These are phyloP conservation scores for Sarcoramphus papa DNA, from an alignment of 2,797 vertebrate genomes.

Conservation along the genomic window DNA sequence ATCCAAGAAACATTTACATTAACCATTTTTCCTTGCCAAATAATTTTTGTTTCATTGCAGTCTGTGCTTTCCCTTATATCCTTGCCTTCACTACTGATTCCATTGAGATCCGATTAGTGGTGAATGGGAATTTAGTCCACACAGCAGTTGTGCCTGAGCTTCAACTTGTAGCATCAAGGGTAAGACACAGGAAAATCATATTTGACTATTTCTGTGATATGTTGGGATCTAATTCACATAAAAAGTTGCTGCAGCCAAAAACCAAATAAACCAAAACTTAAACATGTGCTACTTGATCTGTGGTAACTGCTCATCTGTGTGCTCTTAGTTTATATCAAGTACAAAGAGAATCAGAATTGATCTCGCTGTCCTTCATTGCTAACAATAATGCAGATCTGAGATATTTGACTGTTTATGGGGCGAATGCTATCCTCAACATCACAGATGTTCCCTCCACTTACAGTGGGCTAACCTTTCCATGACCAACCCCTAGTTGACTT, in stretches of 20 bases:
- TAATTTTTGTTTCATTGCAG: conserved; percentile 69
- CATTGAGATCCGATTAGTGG: conserved; percentile 96
- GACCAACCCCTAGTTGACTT: neutral
- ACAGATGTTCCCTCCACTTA: neutral
- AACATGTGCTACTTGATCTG: neutral
- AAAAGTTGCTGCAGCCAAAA: neutral
- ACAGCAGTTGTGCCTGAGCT: conserved; percentile 94
- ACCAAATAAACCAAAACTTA: neutral
- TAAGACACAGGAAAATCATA: conserved; percentile 67
- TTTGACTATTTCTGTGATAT: neutral
- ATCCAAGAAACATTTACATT: neutral
- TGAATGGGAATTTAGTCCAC: conserved; percentile 98
- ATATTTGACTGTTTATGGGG: neutral
- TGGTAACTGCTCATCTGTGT: neutral
- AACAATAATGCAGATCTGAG: neutral
- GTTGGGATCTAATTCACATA: neutral
- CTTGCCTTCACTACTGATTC: conserved; percentile 97
- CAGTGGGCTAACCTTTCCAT: neutral
- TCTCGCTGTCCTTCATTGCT: neutral
- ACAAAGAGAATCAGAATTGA: neutral
- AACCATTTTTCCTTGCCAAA: neutral
- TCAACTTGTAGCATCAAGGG: conserved; percentile 91
- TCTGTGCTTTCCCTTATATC: conserved; percentile 97
- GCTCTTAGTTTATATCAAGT: neutral
- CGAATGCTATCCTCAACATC: neutral